Evolutionary conservation across 2,797 vertebrate species (phyloP), one percentile per base, ranked within the genome.

Genomic region (Poecilia wingei): DNA sequence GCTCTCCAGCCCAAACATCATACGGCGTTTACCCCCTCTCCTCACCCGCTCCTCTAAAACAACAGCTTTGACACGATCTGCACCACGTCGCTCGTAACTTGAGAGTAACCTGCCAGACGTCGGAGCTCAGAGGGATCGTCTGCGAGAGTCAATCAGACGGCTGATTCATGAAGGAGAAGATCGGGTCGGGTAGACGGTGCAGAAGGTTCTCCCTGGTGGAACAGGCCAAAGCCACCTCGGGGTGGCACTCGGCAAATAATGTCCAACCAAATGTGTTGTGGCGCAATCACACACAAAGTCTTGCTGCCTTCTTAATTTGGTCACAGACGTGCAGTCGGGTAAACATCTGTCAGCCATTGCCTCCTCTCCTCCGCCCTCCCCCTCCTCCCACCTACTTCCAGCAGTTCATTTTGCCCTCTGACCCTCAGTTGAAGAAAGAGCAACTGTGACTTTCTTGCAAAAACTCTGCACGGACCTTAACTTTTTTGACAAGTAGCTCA

Each of bases 311-410:
- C 82, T 86, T 41, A 1, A 41, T 77, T 80, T 79, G 76, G 85
- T 89, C 84, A 88, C 84, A 90, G 83, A 89, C 86, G 69, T 84
- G 88, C 90, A 89, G 88, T 83, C 84, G 88, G 83, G 84, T 93
- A 94, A 92, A 95, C 95, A 96, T 95, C 95, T 95, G 94, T 94
- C 95, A 93, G 90, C 93, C 87, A 94, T 95, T 95, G 91, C 89
- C 87, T 90, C 83, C 85, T 79, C 84, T 16, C 2, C 13, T 6
- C 64, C 39, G 70, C 12, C 6, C 64, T 33, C 9, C 1, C 20
- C 6, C 73, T 12, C 3, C 18, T 6, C 84, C 57, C 85, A 82
- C 82, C 80, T 76, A 74, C 82, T 80, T 89, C 81, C 75, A 81
- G 89, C 86, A 93, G 92, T 93, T 90, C 93, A 87, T 74, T 25